These are phyloP conservation scores for Coleophora deauratella DNA, from an alignment of 2,888 invertebrate species.

Conservation along the genomic window DNA sequence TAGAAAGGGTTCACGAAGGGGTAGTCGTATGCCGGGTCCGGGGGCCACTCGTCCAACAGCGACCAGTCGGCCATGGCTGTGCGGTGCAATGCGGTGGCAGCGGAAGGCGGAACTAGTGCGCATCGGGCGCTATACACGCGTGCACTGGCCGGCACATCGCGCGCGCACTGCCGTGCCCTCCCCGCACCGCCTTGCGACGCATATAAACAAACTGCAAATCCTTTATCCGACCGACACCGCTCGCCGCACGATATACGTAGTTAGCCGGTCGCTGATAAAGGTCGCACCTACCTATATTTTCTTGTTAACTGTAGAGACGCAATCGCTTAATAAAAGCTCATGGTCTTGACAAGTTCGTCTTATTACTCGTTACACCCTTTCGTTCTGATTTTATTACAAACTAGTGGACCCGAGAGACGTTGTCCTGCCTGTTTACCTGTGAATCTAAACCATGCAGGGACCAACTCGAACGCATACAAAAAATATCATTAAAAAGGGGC, in stretches of 20 bases:
- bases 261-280: constrained; percentile 44
- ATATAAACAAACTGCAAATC: constrained; percentile 62
- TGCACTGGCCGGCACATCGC: constrained; percentile 47
- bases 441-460: too few relatives aligned
- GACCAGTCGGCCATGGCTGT: constrained; percentile 50
- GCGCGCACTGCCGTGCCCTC: constrained; percentile 46
- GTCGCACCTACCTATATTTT: constrained; percentile 15
- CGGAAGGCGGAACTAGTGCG: constrained; percentile 28
- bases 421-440: too few relatives aligned
- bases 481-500: too few relatives aligned
- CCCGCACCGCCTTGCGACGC: constrained; percentile 40
- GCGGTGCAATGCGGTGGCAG: too few relatives aligned
- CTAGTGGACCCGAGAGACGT: too few relatives aligned
- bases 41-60: constrained; percentile 28
- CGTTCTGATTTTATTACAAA: too few relatives aligned
- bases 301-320: not conserved
- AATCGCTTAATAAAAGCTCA: too few relatives aligned
- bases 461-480: too few relatives aligned
- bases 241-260: constrained; percentile 21
- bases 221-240: constrained; percentile 42
- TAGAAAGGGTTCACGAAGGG: constrained; percentile 27
- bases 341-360: too few relatives aligned
- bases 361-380: too few relatives aligned
- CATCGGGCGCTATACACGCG: constrained; percentile 34
- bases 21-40: constrained; percentile 24